Percentiles rank a stretch among this genome's conserved stretches.
Evolutionary conservation across 2,888 invertebrate genomes (phyloP).

Genomic region (Sphaeridia pumilis): DNA sequence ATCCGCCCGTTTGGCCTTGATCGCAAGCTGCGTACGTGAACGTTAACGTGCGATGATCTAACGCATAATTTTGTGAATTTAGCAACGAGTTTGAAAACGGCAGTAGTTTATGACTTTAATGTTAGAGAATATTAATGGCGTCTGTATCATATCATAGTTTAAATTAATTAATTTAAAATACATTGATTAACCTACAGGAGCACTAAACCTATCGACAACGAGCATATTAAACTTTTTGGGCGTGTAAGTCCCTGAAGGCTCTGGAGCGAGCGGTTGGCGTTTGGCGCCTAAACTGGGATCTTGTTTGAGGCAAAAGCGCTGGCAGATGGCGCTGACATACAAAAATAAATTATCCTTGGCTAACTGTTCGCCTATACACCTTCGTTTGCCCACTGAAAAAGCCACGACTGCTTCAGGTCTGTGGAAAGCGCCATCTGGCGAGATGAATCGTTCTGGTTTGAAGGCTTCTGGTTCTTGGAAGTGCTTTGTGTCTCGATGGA

Average conservation of each 20-base stretch:
- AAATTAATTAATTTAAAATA: too few species aligned
- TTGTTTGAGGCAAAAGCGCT: not conserved
- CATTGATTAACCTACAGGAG: too few species aligned
- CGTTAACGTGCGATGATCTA: too few species aligned
- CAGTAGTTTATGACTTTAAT: too few species aligned
- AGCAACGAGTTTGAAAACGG: too few species aligned
- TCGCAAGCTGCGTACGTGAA: too few species aligned
- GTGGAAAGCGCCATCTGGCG: not conserved
- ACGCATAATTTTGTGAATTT: too few species aligned
- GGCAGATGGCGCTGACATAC: not conserved
- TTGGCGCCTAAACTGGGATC: not conserved
- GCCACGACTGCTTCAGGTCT: not conserved
- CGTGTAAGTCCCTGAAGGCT: not conserved
- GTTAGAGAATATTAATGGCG: too few species aligned
- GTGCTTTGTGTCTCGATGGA: not conserved
- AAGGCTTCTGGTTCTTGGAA: slow-evolving; percentile 4
- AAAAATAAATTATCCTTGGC: slow-evolving; percentile 3
- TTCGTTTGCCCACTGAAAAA: not conserved
- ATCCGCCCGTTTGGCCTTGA: too few species aligned
- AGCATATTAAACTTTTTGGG: not conserved
- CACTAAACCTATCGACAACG: not conserved
- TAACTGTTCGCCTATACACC: slow-evolving; percentile 4
- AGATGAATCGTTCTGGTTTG: not conserved
- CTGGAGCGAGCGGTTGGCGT: not conserved
- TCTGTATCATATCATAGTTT: too few species aligned